Evolutionary conservation across 92 coral and sea anemone species (phyloP).

Genomic region (Epizoanthus ramosus): DNA sequence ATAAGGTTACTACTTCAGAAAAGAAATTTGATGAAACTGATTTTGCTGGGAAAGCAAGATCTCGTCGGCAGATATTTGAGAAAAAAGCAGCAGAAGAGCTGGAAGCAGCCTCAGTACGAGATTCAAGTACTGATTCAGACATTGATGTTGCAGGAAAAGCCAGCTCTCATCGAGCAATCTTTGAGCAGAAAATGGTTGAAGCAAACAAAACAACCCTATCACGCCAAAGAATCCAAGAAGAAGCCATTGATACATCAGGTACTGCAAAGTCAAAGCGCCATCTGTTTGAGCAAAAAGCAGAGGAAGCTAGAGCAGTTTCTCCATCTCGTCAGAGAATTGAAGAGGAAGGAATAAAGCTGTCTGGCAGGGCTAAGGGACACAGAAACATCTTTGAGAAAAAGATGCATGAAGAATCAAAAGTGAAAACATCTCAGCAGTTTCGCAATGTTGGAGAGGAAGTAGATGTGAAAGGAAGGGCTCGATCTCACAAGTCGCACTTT

Average conservation of each 20-base stretch:
- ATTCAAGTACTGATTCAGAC: conserved; percentile 52
- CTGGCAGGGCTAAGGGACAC: conserved; percentile 63
- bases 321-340: conserved; percentile 43
- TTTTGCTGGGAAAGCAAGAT: conserved; percentile 71
- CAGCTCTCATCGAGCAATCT: conserved; percentile 62
- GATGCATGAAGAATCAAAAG: conserved; percentile 63
- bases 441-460: conserved; percentile 51
- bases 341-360: conserved; percentile 48
- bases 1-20: conserved; percentile 22
- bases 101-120: not conserved
- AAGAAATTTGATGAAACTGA: conserved; percentile 56
- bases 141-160: conserved; percentile 70
- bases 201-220: conserved; percentile 58
- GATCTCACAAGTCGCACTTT: conserved; percentile 57
- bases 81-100: conserved; percentile 64
- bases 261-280: conserved; percentile 75
- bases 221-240: conserved; percentile 59
- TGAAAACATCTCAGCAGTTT: conserved; percentile 52
- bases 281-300: conserved; percentile 78
- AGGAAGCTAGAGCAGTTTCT: conserved; percentile 68
- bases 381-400: conserved; percentile 72
- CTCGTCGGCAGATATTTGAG: conserved; percentile 73
- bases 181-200: conserved; percentile 67
- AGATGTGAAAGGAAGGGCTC: conserved; percentile 50
- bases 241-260: conserved; percentile 60